phyloP scores from a whole-genome alignment of 2,113 vertebrate genomes.

The Ammodytes marinus region DNA sequence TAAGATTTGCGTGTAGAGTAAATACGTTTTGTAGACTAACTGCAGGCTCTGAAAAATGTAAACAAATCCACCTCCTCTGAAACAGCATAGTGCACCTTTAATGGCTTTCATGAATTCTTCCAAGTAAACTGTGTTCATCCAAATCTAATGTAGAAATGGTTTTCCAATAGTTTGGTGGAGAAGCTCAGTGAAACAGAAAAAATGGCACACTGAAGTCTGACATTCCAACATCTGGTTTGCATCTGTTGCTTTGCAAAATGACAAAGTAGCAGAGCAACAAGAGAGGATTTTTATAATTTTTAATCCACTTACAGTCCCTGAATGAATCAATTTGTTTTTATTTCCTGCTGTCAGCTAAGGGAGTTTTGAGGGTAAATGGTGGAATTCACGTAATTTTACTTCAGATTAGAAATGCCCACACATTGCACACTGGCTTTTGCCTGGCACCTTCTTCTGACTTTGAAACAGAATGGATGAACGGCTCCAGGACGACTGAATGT shows the following conservation, averaged over 20 bases:
- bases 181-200: constrained; percentile 20
- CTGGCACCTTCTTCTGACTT: constrained; percentile 10
- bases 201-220: constrained; percentile 13
- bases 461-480: not conserved
- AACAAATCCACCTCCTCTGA: too few species aligned
- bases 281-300: constrained; percentile 9
- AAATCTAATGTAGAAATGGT: constrained; percentile 21
- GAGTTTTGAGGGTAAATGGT: not conserved
- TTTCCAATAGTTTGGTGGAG: not conserved
- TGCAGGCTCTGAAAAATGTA: too few species aligned
- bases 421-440: too few species aligned
- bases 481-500: not conserved
- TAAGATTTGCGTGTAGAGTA: too few species aligned
- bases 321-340: not conserved
- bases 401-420: not conserved
- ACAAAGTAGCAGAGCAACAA: constrained; percentile 23
- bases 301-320: not conserved
- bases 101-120: not conserved
- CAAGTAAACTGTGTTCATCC: not conserved
- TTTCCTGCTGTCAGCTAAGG: not conserved
- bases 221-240: constrained; percentile 47
- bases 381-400: not conserved
- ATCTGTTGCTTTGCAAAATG: constrained; percentile 31
- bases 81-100: too few species aligned
- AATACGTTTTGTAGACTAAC: too few species aligned